phyloP scores from a whole-genome alignment of 1,140 invertebrate genomes.

The Tetramorium alpestre region DNA sequence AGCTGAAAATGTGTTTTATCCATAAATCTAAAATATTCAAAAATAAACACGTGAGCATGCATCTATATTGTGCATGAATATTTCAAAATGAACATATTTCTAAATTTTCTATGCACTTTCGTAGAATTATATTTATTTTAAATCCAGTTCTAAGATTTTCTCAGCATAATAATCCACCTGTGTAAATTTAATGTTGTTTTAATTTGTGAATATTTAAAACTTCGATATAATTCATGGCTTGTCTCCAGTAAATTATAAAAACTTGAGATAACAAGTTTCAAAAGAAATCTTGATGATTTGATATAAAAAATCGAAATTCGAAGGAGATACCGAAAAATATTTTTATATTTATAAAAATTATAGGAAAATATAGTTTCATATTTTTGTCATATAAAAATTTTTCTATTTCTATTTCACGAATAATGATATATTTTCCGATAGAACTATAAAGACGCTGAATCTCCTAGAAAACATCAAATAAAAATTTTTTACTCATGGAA shows the following conservation, averaged over 20 bases:
- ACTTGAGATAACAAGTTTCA: neutral
- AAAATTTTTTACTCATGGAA: neutral
- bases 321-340: neutral
- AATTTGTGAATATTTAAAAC: neutral
- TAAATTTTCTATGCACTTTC: neutral
- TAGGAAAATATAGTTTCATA: neutral
- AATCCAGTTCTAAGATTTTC: neutral
- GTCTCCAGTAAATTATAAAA: neutral
- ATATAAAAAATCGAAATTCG: neutral
- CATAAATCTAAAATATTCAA: neutral
- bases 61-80: neutral
- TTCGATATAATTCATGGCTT: neutral
- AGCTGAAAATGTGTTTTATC: conserved; percentile 8
- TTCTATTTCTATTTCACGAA: neutral
- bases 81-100: conserved; percentile 1
- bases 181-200: neutral
- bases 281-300: neutral
- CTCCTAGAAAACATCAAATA: neutral
- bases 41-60: neutral
- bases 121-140: neutral
- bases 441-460: neutral
- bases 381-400: neutral
- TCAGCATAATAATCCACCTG: neutral
- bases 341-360: neutral
- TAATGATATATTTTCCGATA: neutral